Evolutionary conservation across 2,113 vertebrate species (phyloP).

Genomic region (Sterna hirundo): DNA sequence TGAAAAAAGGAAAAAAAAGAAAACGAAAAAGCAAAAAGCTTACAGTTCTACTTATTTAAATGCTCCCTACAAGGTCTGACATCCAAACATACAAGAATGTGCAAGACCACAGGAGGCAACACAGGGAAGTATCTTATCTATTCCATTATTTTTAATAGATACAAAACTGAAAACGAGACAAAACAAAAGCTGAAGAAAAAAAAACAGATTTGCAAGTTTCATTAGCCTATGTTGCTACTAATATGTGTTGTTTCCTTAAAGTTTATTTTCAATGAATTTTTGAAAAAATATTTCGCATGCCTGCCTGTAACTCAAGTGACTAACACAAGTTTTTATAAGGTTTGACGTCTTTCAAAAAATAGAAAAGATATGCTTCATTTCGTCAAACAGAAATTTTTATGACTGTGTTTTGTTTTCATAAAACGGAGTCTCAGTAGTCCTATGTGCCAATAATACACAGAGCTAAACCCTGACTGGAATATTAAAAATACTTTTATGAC

Average conservation of each 20-base stretch:
- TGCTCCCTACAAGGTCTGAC: background rate
- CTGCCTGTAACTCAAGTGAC: background rate
- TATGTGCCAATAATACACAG: background rate
- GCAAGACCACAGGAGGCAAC: background rate
- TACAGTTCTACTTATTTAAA: background rate
- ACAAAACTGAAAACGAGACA: background rate
- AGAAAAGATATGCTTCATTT: background rate
- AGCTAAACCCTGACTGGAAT: conserved; percentile 24
- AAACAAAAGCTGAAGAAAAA: background rate
- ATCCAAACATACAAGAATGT: background rate
- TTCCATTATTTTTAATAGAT: background rate
- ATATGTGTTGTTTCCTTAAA: background rate
- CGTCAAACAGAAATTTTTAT: background rate
- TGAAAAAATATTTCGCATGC: background rate
- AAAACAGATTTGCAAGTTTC: background rate
- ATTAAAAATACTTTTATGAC: conserved; percentile 17
- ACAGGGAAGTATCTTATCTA: background rate
- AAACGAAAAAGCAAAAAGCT: fast-evolving
- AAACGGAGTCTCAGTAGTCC: background rate
- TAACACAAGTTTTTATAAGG: background rate
- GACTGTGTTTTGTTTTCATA: background rate
- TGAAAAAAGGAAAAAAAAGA: background rate
- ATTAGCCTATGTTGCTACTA: background rate
- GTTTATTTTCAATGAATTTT: background rate
- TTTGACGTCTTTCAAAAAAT: background rate